Evolutionary conservation across 2,888 invertebrate genomes (phyloP).

Genomic region (Schrankia costaestrigalis): DNA sequence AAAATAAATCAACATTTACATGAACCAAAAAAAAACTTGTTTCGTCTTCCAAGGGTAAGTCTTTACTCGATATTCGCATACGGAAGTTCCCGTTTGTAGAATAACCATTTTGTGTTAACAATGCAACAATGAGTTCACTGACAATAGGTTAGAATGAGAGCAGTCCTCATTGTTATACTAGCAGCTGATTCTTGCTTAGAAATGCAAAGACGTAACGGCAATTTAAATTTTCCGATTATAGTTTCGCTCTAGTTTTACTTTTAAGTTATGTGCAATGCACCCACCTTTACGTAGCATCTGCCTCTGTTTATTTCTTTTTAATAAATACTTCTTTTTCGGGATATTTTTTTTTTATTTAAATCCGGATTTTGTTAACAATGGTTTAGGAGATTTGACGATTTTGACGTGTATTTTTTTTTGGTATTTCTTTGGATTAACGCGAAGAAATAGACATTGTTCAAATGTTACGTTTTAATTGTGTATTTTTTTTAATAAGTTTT

Average conservation of each 20-base stretch:
- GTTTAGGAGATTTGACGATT: too few species aligned
- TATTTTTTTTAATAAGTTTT: too few species aligned
- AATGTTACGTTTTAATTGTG: too few species aligned
- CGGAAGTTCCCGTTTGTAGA: constrained; percentile 69
- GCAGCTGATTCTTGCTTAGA: constrained; percentile 67
- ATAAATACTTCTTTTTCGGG: constrained; percentile 13
- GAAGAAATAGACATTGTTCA: too few species aligned
- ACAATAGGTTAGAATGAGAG: constrained; percentile 68
- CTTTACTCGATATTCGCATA: constrained; percentile 64
- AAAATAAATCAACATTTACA: constrained; percentile 77
- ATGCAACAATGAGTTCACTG: constrained; percentile 55
- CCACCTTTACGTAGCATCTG: constrained; percentile 28
- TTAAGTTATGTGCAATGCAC: constrained; percentile 27
- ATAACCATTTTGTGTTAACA: constrained; percentile 65
- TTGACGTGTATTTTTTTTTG: too few species aligned
- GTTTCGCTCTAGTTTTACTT: constrained; percentile 41
- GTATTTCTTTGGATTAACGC: too few species aligned
- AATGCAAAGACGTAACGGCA: constrained; percentile 48
- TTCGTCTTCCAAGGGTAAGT: constrained; percentile 51
- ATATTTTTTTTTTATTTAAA: constrained; percentile 21
- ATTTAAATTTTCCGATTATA: constrained; percentile 46
- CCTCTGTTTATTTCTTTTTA: constrained; percentile 24
- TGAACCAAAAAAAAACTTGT: constrained; percentile 66
- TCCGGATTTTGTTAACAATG: too few species aligned
- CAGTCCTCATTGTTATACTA: constrained; percentile 48